These are phyloP conservation scores for Nebria brevicollis DNA, from an alignment of 2,888 invertebrate genomes.

Conservation along the genomic window DNA sequence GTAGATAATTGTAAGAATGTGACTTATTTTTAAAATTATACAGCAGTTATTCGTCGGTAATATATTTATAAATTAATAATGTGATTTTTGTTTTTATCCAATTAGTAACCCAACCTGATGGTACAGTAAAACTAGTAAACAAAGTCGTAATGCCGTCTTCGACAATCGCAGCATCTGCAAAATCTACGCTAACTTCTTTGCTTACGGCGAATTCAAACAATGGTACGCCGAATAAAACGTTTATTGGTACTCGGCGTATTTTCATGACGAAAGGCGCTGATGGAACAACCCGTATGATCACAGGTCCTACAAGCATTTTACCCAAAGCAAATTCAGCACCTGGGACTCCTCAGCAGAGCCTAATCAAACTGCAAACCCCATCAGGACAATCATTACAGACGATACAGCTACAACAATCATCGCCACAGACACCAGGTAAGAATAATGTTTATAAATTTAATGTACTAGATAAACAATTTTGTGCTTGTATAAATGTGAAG, in stretches of 20 bases:
- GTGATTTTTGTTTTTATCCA: neutral
- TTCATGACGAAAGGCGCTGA: constrained; percentile 81
- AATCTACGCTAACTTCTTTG: constrained; percentile 74
- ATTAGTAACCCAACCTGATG: constrained; percentile 66
- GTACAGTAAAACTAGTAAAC: constrained; percentile 73
- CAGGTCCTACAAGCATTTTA: constrained; percentile 68
- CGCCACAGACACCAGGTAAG: constrained; percentile 29
- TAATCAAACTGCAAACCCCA: constrained; percentile 65
- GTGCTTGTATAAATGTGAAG: neutral
- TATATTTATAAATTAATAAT: neutral
- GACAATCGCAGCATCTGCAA: constrained; percentile 65
- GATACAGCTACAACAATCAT: constrained; percentile 62
- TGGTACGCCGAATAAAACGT: constrained; percentile 71
- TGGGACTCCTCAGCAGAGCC: constrained; percentile 61
- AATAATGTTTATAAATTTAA: constrained; percentile 3
- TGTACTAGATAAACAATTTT: neutral
- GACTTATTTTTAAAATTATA: no score
- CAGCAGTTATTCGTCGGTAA: neutral
- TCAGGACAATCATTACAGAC: constrained; percentile 58
- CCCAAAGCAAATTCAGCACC: constrained; percentile 61
- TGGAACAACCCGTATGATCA: constrained; percentile 73
- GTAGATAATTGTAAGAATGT: neutral
- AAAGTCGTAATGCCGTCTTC: constrained; percentile 72
- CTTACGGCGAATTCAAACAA: constrained; percentile 69
- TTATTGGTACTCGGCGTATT: constrained; percentile 74